These are phyloP conservation scores for Lepidotrigona ventralis DNA, from an alignment of 1,140 invertebrate species.

Conservation along the genomic window DNA sequence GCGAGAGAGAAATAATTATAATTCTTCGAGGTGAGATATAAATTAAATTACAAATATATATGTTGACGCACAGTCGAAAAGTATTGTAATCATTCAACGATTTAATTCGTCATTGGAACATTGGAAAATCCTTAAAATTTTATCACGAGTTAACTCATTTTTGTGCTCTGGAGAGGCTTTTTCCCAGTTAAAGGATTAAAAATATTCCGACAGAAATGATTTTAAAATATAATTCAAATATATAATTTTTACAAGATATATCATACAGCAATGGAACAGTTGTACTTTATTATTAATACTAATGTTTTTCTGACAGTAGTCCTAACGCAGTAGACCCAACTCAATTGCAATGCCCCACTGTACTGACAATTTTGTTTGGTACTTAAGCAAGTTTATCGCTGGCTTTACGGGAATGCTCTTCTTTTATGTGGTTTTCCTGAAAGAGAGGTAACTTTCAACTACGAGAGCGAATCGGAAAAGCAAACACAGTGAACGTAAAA, in stretches of 20 bases:
- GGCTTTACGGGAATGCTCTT: constrained; percentile 68
- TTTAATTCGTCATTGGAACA: too few relatives aligned
- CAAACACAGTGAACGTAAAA: constrained; percentile 2
- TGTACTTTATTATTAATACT: neutral
- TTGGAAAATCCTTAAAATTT: too few relatives aligned
- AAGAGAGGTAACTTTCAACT: constrained; percentile 56
- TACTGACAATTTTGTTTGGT: constrained; percentile 66
- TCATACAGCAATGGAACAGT: neutral
- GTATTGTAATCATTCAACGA: too few relatives aligned
- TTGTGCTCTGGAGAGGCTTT: neutral
- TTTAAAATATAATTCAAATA: neutral
- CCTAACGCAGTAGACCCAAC: neutral
- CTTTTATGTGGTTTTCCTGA: constrained; percentile 65
- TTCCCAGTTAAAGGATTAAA: neutral
- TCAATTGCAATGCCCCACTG: constrained; percentile 65
- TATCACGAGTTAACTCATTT: too few relatives aligned
- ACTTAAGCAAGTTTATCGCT: constrained; percentile 69
- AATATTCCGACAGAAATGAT: neutral
- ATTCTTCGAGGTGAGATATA: neutral
- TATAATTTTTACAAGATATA: neutral
- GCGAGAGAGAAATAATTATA: too few relatives aligned
- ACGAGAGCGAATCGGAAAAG: neutral
- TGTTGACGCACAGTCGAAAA: too few relatives aligned
- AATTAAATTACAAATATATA: too few relatives aligned
- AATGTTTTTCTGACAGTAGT: neutral